A percentile compares a stretch with the other conserved stretches of the same genome.
Evolutionary conservation across 2,797 vertebrate genomes (phyloP).

Genomic region (Podarcis siculus): DNA sequence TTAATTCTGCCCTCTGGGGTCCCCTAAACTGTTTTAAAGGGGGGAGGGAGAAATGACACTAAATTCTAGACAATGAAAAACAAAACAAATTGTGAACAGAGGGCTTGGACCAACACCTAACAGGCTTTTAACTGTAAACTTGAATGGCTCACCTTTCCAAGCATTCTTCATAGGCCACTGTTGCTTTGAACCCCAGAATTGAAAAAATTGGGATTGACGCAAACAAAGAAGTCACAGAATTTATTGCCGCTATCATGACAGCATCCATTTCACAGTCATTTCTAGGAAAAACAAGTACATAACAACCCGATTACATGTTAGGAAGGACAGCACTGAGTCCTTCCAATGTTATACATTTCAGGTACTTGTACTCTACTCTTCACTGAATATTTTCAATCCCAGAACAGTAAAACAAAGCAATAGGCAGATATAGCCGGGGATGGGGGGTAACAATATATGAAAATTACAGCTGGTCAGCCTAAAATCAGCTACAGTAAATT

Average conservation of each 20-base stretch:
- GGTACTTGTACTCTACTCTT: too few species aligned
- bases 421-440: too few species aligned
- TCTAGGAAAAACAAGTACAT: constrained; percentile 70
- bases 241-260: constrained; percentile 85
- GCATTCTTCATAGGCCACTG: constrained; percentile 77
- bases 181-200: constrained; percentile 93
- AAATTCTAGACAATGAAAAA: background rate
- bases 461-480: too few species aligned
- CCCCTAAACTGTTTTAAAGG: background rate
- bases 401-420: too few species aligned
- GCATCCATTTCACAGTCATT: constrained; percentile 92
- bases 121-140: background rate
- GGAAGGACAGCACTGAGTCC: background rate
- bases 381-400: too few species aligned
- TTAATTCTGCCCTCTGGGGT: background rate
- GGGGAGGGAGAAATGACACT: background rate
- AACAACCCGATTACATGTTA: background rate
- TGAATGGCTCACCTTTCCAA: constrained; percentile 77
- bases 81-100: background rate
- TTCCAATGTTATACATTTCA: too few species aligned
- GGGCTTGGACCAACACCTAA: background rate
- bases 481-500: too few species aligned
- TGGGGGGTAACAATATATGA: too few species aligned
- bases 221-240: constrained; percentile 90
- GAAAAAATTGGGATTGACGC: constrained; percentile 90